Conservation (phyloP, 37 sponge, comb jelly and placozoan genomes). For the Dysidea cf. avara region DNA sequence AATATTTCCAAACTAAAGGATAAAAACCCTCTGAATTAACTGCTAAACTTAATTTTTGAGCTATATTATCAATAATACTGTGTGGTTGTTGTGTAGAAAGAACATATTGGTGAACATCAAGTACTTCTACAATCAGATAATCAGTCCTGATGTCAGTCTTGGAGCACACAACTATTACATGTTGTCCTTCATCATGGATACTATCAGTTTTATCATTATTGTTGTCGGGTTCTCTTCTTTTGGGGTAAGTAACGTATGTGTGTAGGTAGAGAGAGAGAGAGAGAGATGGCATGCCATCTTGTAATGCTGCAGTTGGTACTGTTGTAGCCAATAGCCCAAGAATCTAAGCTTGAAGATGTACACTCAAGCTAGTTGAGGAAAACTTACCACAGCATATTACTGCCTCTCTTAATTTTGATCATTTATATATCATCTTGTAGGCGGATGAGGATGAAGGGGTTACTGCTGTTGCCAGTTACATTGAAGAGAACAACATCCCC, state of each 20-base stretch:
- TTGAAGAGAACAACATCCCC: constrained; percentile 71
- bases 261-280: too few relatives aligned
- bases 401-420: background rate
- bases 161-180: constrained; percentile 73
- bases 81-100: too few relatives aligned
- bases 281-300: too few relatives aligned
- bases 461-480: constrained; percentile 43
- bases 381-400: too few relatives aligned
- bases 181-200: constrained; percentile 53
- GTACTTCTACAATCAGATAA: constrained; percentile 21
- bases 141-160: constrained; percentile 27
- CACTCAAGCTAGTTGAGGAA: too few relatives aligned
- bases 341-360: too few relatives aligned
- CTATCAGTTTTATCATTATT: constrained; percentile 74
- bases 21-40: too few relatives aligned
- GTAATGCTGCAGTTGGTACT: too few relatives aligned
- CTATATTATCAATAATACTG: too few relatives aligned
- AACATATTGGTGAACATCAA: background rate
- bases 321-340: too few relatives aligned
- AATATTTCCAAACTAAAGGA: too few relatives aligned
- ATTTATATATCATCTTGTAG: background rate
- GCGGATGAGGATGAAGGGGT: constrained; percentile 14
- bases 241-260: constrained; percentile 60
- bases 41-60: too few relatives aligned
- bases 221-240: constrained; percentile 81